Evolutionary conservation across 2,797 vertebrate genomes (phyloP), one percentile per base, ranked within the genome.

Genomic region (Anguilla anguilla): DNA sequence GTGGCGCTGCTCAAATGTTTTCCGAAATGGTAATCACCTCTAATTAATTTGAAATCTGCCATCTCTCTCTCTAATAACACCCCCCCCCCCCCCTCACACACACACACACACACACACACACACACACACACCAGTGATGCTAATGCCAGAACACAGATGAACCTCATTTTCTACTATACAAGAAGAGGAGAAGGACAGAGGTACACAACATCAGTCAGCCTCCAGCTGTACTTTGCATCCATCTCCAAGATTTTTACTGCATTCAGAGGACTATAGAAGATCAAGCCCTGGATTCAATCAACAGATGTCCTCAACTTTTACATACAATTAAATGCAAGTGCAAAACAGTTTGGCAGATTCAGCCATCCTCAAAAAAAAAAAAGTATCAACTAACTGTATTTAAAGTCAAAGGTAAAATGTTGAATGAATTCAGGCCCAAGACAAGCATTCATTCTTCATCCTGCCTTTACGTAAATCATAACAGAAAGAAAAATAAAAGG

Each of bases 1-100:
- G 90, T 89, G 90, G 91, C 90, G 89, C 89, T 88, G 92, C 90
- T 82, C 3, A 51, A 69, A n/a, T 79, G 69, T 69, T 49, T 85
- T 72, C 49, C 84, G 91, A 91, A 92, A 94, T 92, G 92, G 90
- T 93, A 95, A 96, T 94, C 92, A 91, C 89, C 92, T 92, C 91
- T 94, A 95, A 96, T 95, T 92, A 95, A 93, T 92, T 90, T 92
- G 79, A 92, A 94, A 93, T 94, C 93, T 90, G 89, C 90, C 91
- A 74, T 82, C 92, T 55, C 46, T 82, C 39, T 82, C 39, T 91
- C 87, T 90, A 92, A 88, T 89, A 91, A 89, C 90, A 89, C n/a
- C 87, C 86, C 79, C 85, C 86, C 89, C 87, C n/a, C n/a, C n/a
- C n/a, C n/a, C n/a, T n/a, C 92, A 57, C 15, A 35, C 9, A 35